These are phyloP conservation scores for Ficedula albicollis DNA, from an alignment of 2,797 vertebrate genomes.

Conservation along the genomic window DNA sequence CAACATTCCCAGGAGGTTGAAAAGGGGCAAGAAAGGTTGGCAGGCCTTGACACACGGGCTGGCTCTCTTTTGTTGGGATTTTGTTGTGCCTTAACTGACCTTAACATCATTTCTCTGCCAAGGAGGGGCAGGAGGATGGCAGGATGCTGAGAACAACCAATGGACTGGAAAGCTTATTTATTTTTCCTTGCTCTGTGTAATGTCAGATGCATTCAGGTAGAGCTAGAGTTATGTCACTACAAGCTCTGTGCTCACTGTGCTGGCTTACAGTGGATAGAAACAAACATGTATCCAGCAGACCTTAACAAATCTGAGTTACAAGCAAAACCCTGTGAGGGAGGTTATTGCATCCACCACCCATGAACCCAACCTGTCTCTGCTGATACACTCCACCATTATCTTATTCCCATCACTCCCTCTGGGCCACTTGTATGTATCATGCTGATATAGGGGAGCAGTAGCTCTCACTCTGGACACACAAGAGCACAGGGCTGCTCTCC, in stretches of 20 bases:
- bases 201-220: constrained; percentile 1
- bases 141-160: neutral
- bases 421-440: neutral
- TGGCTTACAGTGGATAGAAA: neutral
- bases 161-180: neutral
- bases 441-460: neutral
- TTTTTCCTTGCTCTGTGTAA: neutral
- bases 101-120: constrained; percentile 1
- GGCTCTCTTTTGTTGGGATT: neutral
- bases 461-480: neutral
- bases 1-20: neutral
- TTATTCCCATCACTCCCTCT: neutral
- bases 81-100: neutral
- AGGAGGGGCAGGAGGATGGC: neutral
- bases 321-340: neutral
- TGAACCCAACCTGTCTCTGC: neutral
- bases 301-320: neutral
- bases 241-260: neutral
- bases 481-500: neutral
- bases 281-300: neutral
- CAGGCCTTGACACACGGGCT: neutral
- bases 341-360: neutral
- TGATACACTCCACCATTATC: neutral
- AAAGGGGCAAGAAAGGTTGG: neutral
- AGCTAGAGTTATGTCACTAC: neutral